Evolutionary conservation across 2,888 invertebrate genomes (phyloP).

Genomic region (Lycaena phlaeas): DNA sequence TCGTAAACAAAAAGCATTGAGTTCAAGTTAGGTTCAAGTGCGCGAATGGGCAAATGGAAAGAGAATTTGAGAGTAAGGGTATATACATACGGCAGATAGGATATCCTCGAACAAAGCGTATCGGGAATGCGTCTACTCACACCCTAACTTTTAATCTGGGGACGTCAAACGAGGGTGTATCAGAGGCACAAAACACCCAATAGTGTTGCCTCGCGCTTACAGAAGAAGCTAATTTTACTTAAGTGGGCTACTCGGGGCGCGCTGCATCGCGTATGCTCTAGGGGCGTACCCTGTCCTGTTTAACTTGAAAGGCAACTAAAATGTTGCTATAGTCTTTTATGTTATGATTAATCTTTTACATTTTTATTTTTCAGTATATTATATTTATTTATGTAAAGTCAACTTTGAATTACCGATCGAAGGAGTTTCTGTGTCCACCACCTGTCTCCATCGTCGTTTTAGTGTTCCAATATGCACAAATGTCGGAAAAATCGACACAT

Average conservation of each 20-base stretch:
- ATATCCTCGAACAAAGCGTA: slow-evolving; percentile 32
- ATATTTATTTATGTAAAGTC: too few species aligned
- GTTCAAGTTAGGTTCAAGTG: slow-evolving; percentile 21
- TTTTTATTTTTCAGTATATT: not conserved
- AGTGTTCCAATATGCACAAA: too few species aligned
- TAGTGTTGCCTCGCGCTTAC: slow-evolving; percentile 64
- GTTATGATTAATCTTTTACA: too few species aligned
- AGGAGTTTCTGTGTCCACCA: too few species aligned
- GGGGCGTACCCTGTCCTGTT: slow-evolving; percentile 41
- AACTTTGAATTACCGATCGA: too few species aligned
- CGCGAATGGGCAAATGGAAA: slow-evolving; percentile 23
- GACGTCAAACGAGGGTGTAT: slow-evolving; percentile 53
- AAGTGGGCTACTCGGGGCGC: slow-evolving; percentile 63
- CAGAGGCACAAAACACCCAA: slow-evolving; percentile 63
- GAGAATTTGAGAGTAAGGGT: slow-evolving; percentile 23
- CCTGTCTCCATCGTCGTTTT: too few species aligned
- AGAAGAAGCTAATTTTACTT: slow-evolving; percentile 71
- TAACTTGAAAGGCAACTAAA: slow-evolving; percentile 42
- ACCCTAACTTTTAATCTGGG: slow-evolving; percentile 50
- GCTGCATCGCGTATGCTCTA: slow-evolving; percentile 34
- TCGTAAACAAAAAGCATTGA: slow-evolving; percentile 13
- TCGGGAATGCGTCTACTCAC: slow-evolving; percentile 34
- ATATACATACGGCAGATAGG: slow-evolving; percentile 17
- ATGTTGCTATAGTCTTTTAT: slow-evolving; percentile 30
- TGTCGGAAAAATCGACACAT: too few species aligned